Base-by-base conservation (phyloP, 2,113 vertebrate species). In the Columbina picui region DNA sequence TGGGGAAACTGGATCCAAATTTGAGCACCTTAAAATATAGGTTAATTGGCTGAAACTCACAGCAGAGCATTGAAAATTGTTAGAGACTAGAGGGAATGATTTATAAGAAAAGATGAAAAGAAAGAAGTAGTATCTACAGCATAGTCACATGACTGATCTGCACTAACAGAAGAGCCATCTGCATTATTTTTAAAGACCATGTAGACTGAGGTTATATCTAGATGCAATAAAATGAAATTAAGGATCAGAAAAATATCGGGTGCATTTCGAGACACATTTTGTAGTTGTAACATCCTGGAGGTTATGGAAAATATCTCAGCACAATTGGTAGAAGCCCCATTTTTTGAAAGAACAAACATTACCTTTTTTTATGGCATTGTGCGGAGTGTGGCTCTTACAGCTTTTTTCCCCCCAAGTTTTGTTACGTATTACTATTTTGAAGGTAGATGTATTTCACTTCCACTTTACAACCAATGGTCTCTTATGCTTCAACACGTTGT, bases 41-140 rank as follows among this genome's bases (percentile, higher is more conserved):
- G 56, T 93, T 91, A 94, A 87, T 94, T 90, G 60, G 16, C 41
- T 81, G 87, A 86, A 86, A 63, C n/a, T 91, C 77, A 57, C 22
- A 84, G 90, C 47, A 81, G 64, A 91, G 19, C 59, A 73, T 73
- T 71, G 87, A 84, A 90, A 90, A 83, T 73, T 12, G 15, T 53
- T 85, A 43, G 56, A 82, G 64, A 50, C 63, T 56, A 73, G 60
- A 92, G 53, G 39, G 81, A 81, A 81, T 87, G 26, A 83, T 92
- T 79, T 92, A 65, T 53, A 92, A 75, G 38, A 45, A 67, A 80
- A 89, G 16, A 63, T 84, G 2, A 68, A 79, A 90, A 56, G 25
- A 50, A 81, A 34, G 13, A 41, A 43, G 63, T 27, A 87, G 64
- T 39, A 9, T 7, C 29, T 30, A 16, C 39, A 49, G n/a, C 29